Conservation (phyloP, 2,888 invertebrate genomes). For the Chironomus riparius region DNA sequence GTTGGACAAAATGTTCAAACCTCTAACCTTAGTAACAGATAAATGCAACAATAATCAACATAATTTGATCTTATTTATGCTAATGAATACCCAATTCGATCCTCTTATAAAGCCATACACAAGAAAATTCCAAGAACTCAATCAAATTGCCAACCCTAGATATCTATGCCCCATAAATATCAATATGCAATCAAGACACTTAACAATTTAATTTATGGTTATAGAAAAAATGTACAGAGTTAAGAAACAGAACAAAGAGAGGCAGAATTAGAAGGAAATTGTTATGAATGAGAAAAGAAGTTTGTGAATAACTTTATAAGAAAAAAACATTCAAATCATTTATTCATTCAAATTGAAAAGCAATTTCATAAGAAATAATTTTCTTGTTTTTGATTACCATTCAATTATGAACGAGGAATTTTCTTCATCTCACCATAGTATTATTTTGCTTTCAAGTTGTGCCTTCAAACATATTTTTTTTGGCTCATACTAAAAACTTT, state of each 20-base stretch:
- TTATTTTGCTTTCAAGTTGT: too few species aligned
- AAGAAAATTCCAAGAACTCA: background rate
- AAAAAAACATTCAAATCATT: background rate
- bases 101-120: too few species aligned
- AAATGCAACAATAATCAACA: too few species aligned
- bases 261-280: background rate
- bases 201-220: conserved; percentile 1
- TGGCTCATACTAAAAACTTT: too few species aligned
- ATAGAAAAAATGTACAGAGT: background rate
- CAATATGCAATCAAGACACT: conserved; percentile 3
- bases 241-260: background rate
- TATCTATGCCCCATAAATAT: background rate
- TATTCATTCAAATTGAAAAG: background rate
- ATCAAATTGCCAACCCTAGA: background rate
- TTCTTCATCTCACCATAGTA: too few species aligned
- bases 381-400: background rate
- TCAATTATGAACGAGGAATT: background rate
- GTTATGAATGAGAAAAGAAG: background rate
- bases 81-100: too few species aligned
- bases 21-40: too few species aligned
- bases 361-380: background rate
- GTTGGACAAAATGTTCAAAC: too few species aligned
- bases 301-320: background rate
- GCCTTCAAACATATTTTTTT: too few species aligned
- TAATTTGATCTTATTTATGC: too few species aligned